Base-by-base conservation (phyloP, 2,113 vertebrate genomes). In the Cyrtonyx montezumae region DNA sequence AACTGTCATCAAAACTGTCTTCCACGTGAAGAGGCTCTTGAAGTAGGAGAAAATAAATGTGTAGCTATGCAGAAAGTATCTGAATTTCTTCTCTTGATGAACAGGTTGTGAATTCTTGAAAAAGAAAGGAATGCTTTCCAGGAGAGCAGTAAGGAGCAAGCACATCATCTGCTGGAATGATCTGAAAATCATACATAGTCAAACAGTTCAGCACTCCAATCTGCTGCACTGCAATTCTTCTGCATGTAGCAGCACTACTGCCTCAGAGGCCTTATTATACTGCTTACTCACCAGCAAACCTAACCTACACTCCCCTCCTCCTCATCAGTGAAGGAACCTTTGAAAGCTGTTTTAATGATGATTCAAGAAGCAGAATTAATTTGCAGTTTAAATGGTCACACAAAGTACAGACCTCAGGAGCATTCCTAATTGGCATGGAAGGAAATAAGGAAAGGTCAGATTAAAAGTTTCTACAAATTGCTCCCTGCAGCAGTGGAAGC, bases 301-400 rank as follows among this genome's bases (percentile, higher is more conserved):
- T 37, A 76, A 79, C 1, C 7, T 37, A 76, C 36, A 77, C 28
- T 12, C 9, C 13, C 8, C 23, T 43, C 56, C 75, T 69, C 68
- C 62, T 65, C 79, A 59, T 40, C 43, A 74, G 32, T 20, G 40
- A 40, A 79, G 45, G 30, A 87, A 85, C 51, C 53, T 82, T 84
- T 68, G 26, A 58, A 56, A 86, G 74, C 42, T 61, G 36, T 28
- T 84, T 56, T 43, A 73, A 46, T 1, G 5, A 89, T 79, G 62
- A 66, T 40, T 91, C 86, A 94, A 42, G 55, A 58, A 74, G 30
- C 13, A 66, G 84, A 93, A 94, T 88, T 88, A 77, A 87, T 80
- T 93, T 77, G 40, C 68, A 74, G 21, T n/a, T 94, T 79, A 79
- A 80, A 49, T 17, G 63, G 36, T 21, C 66, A 70, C 45, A 77